Conservation (phyloP, 2,888 invertebrate species). For the Geophilus truncorum region DNA sequence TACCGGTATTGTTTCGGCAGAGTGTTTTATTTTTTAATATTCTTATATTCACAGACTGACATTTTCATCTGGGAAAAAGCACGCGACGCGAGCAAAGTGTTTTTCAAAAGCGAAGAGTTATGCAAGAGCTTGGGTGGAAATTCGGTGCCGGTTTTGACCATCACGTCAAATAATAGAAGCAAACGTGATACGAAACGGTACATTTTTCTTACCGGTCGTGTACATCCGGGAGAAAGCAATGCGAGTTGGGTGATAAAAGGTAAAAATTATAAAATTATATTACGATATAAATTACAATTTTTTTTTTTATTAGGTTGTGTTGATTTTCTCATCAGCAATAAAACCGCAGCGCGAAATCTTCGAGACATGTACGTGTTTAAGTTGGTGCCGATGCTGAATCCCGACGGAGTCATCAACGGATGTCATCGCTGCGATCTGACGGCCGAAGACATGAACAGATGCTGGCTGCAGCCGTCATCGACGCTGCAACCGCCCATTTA, state of each 20-base stretch:
- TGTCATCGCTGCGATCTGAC: slow-evolving; percentile 77
- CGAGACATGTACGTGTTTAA: slow-evolving; percentile 73
- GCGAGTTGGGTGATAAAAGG: slow-evolving; percentile 84
- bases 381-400: slow-evolving; percentile 82
- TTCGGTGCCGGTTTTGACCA: slow-evolving; percentile 68
- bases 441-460: slow-evolving; percentile 77
- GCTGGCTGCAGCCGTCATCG: slow-evolving; percentile 73
- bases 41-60: slow-evolving; percentile 54
- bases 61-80: slow-evolving; percentile 57
- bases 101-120: slow-evolving; percentile 62
- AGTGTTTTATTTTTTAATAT: too few species aligned
- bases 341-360: slow-evolving; percentile 57
- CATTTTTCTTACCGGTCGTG: slow-evolving; percentile 68
- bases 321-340: slow-evolving; percentile 59
- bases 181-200: background rate
- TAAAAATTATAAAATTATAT: slow-evolving; percentile 35
- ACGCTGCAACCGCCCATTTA: slow-evolving; percentile 74
- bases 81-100: slow-evolving; percentile 54
- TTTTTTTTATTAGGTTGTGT: slow-evolving; percentile 55
- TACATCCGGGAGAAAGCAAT: slow-evolving; percentile 85
- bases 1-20: too few species aligned
- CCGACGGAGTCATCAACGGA: slow-evolving; percentile 81
- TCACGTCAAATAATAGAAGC: slow-evolving; percentile 53
- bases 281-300: background rate
- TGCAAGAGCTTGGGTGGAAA: slow-evolving; percentile 68